phyloP scores from a whole-genome alignment of 2,888 invertebrate genomes.

The Drosophila borborema region DNA sequence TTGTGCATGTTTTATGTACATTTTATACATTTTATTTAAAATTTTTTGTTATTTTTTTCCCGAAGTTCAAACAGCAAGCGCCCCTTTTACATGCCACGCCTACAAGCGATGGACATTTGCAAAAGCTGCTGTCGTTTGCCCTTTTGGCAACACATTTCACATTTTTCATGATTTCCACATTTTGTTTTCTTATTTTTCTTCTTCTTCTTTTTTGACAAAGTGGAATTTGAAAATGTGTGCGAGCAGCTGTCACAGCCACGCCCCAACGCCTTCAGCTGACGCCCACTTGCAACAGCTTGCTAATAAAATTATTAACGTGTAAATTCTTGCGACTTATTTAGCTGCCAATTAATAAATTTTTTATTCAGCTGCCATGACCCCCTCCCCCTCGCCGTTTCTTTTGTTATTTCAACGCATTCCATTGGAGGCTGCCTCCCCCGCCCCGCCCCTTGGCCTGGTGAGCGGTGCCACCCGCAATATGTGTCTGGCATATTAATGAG shows the following conservation, averaged over 20 bases:
- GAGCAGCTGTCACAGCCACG: conserved; percentile 49
- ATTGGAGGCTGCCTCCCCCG: conserved; percentile 4
- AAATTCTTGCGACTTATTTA: conserved; percentile 79
- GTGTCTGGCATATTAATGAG: conserved; percentile 78
- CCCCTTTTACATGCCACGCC: background rate
- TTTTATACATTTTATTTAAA: conserved; percentile 39
- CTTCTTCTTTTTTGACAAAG: conserved; percentile 65
- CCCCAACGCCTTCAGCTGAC: conserved; percentile 2
- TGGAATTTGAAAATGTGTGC: conserved; percentile 71
- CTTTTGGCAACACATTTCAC: conserved; percentile 68
- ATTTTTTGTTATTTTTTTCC: background rate
- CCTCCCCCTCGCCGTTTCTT: conserved; percentile 21
- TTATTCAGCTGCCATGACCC: conserved; percentile 39
- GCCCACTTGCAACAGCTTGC: conserved; percentile 45
- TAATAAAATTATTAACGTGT: conserved; percentile 81
- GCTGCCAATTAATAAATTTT: conserved; percentile 82
- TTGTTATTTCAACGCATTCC: conserved; percentile 37
- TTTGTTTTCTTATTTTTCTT: conserved; percentile 46
- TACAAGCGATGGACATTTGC: conserved; percentile 39
- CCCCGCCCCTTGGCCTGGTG: background rate
- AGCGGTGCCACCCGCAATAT: conserved; percentile 22
- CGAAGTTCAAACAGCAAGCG: background rate
- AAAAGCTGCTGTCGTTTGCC: conserved; percentile 41
- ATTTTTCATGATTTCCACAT: conserved; percentile 70
- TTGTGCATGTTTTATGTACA: conserved; percentile 55